A percentile compares a stretch with the other conserved stretches of the same genome.
phyloP scores from a whole-genome alignment of 2,113 vertebrate genomes.

The Tychaedon coryphoeus region DNA sequence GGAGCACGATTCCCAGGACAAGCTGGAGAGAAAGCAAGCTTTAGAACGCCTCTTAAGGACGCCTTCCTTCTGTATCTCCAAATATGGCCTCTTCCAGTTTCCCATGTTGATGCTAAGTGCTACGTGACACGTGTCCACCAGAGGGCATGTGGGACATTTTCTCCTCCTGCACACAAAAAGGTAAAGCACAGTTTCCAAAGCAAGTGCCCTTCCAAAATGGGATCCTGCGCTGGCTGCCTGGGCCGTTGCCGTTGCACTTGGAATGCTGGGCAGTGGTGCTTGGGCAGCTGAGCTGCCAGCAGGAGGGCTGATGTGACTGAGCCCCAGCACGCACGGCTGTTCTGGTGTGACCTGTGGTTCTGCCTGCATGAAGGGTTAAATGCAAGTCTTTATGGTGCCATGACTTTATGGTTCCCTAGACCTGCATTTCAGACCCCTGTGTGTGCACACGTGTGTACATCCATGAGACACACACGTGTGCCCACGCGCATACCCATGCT shows the following conservation, averaged over 20 bases:
- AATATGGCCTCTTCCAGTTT: constrained; percentile 40
- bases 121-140: constrained; percentile 55
- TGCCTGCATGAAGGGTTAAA: not conserved
- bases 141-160: constrained; percentile 62
- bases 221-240: not conserved
- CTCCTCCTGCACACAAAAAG: not conserved
- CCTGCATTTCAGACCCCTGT: not conserved
- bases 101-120: not conserved
- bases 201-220: not conserved
- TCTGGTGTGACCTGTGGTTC: accelerated
- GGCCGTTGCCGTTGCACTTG: not conserved
- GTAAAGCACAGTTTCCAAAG: not conserved
- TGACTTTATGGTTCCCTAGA: not conserved
- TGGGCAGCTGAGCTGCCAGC: not conserved
- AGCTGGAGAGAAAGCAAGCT: not conserved
- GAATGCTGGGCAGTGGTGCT: not conserved
- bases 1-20: not conserved
- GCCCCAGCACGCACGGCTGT: not conserved
- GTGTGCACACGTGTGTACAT: not conserved
- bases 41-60: not conserved
- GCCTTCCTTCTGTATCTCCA: not conserved
- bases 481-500: not conserved
- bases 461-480: not conserved
- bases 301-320: not conserved
- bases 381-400: not conserved